These are phyloP conservation scores for Paracanthobrama guichenoti DNA, from an alignment of 2,113 vertebrate species.

Conservation along the genomic window DNA sequence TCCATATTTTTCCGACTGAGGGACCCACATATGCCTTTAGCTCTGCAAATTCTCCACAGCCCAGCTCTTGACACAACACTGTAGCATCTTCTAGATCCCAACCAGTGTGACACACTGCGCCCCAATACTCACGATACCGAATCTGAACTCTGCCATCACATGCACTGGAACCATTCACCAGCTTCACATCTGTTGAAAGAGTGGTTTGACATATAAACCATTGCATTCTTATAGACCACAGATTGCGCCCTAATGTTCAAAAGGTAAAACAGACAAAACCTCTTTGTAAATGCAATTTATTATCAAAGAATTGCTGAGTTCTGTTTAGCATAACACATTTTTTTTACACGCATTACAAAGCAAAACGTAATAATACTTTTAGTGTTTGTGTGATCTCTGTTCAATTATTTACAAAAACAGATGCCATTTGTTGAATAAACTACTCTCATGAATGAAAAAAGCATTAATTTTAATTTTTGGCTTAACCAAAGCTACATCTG, in stretches of 20 bases:
- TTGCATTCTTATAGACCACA: background rate
- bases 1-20: background rate
- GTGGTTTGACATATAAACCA: background rate
- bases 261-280: too few species aligned
- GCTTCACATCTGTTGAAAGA: constrained; percentile 9
- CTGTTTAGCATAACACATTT: background rate
- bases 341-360: background rate
- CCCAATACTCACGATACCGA: background rate
- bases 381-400: background rate
- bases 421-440: background rate
- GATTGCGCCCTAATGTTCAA: too few species aligned
- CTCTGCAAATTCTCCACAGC: background rate
- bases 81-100: background rate
- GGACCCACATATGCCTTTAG: background rate
- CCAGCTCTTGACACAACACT: constrained; percentile 10
- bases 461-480: background rate
- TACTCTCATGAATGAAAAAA: background rate
- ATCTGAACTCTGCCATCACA: constrained; percentile 9
- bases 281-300: too few species aligned
- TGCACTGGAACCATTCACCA: background rate
- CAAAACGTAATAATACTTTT: background rate
- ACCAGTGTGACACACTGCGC: background rate
- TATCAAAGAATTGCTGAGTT: background rate
- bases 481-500: background rate
- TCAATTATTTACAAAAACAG: background rate